Percentiles rank a stretch among this genome's conserved stretches.
Conservation (phyloP, 2,113 vertebrate species). For the Chionodraco myersi region DNA sequence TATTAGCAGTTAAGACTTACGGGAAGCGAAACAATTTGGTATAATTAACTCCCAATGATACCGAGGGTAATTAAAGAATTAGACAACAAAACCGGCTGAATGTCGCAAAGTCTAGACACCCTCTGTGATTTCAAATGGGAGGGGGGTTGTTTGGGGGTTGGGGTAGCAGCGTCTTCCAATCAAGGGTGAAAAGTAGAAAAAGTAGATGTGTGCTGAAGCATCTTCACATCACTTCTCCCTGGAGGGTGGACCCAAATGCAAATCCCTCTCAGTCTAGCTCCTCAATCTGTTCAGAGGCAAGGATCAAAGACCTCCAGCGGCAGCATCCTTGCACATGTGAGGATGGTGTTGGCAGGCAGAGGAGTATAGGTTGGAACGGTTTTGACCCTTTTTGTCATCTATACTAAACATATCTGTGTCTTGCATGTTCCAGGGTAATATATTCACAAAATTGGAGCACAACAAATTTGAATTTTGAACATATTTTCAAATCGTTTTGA, state of each 20-base stretch:
- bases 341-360: slow-evolving; percentile 37
- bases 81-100: not conserved
- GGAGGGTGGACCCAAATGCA: slow-evolving; percentile 16
- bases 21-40: not conserved
- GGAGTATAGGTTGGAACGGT: slow-evolving; percentile 5
- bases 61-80: not conserved
- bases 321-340: slow-evolving; percentile 47
- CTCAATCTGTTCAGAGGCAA: slow-evolving; percentile 55
- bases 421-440: not conserved
- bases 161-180: not conserved
- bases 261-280: slow-evolving; percentile 34
- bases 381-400: slow-evolving; percentile 18
- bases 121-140: not conserved
- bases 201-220: not conserved
- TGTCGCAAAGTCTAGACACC: not conserved
- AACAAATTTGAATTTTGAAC: not conserved
- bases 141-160: not conserved
- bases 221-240: slow-evolving; percentile 9
- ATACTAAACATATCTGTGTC: not conserved
- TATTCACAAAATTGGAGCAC: not conserved
- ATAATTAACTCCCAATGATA: slow-evolving; percentile 7
- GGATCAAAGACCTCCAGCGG: slow-evolving; percentile 60
- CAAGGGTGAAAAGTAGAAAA: not conserved
- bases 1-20: slow-evolving; percentile 20
- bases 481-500: not conserved